Percentiles rank a stretch among this genome's conserved stretches.
These are phyloP conservation scores for Pseudeuparius sepicola DNA, from an alignment of 2,888 invertebrate genomes.

Conservation along the genomic window DNA sequence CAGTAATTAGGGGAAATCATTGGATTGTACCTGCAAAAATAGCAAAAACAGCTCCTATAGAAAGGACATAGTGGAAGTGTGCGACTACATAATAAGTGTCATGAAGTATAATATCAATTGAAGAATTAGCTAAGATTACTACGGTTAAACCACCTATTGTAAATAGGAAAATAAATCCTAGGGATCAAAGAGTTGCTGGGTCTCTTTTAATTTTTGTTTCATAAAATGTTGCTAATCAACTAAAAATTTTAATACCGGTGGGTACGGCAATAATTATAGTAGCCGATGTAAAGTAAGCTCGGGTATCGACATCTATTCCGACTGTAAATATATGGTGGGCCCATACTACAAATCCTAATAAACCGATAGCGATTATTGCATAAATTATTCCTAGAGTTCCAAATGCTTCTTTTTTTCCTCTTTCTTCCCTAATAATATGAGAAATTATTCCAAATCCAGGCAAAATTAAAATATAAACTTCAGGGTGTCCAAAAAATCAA, in stretches of 20 bases:
- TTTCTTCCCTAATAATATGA: constrained; percentile 65
- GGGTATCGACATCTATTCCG: constrained; percentile 74
- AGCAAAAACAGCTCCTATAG: constrained; percentile 70
- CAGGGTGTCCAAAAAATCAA: constrained; percentile 82
- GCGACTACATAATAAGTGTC: constrained; percentile 81
- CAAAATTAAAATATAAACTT: constrained; percentile 79
- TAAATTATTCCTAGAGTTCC: constrained; percentile 68
- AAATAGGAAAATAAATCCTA: constrained; percentile 72
- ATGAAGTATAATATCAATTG: constrained; percentile 66
- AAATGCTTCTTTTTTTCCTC: constrained; percentile 65
- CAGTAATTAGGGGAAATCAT: constrained; percentile 51
- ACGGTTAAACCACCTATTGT: constrained; percentile 64
- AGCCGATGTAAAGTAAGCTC: constrained; percentile 75
- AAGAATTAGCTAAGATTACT: constrained; percentile 61
- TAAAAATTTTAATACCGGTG: constrained; percentile 77
- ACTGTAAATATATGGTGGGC: constrained; percentile 81
- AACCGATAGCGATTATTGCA: constrained; percentile 73
- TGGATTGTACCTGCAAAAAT: constrained; percentile 65
- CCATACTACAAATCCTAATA: constrained; percentile 76
- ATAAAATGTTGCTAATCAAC: constrained; percentile 61
- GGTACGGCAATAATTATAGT: constrained; percentile 83
- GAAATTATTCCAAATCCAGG: constrained; percentile 76
- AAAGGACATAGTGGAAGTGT: constrained; percentile 73
- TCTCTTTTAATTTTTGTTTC: constrained; percentile 54
- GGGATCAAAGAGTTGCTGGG: constrained; percentile 53